Evolutionary conservation across 2,113 vertebrate genomes (phyloP), one percentile per base, ranked within the genome.

Genomic region (Sturnira hondurensis): DNA sequence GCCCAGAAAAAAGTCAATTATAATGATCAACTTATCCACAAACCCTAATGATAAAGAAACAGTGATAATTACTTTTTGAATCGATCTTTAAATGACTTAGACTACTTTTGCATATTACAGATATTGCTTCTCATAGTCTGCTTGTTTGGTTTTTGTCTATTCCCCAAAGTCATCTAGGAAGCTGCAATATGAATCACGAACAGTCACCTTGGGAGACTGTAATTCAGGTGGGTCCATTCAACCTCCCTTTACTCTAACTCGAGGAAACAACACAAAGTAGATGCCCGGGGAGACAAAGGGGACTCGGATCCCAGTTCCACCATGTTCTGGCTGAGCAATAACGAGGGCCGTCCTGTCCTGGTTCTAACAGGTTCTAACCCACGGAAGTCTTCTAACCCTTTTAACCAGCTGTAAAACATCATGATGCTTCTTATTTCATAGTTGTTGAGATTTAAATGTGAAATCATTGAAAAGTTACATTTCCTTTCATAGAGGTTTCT

Each of bases 11-110:
- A 61, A 17, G 5, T n/a, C 89, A 80, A 92, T 74, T 38, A 74
- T 93, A 77, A 93, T 92, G n/a, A 50, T 91, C 33, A n/a, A 92
- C 77, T 61, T 68, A 80, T 56, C 38, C 41, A 94, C 24, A 83
- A 92, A 92, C 87, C 24, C 73, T 83, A 83, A 82, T 76, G 31
- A 43, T 70, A 28, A 20, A 22, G 2, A 76, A 83, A 88, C 17
- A 88, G 22, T 68, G 47, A 38, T 58, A 68, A 86, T 61, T 80
- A 77, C 8, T 63, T 80, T 83, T 63, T 56, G 78, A 86, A 80
- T 13, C 86, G 54, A 88, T 91, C 67, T 87, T 20, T 85, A 82
- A 95, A 50, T 61, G 26, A 86, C 14, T 74, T 78, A 47, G 33
- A 26, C 7, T 86, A 36, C 14, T 77, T 85, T 73, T 93, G 6